Evolutionary conservation across 2,888 invertebrate species (phyloP).

Genomic region (Gisinianus flammeolus): DNA sequence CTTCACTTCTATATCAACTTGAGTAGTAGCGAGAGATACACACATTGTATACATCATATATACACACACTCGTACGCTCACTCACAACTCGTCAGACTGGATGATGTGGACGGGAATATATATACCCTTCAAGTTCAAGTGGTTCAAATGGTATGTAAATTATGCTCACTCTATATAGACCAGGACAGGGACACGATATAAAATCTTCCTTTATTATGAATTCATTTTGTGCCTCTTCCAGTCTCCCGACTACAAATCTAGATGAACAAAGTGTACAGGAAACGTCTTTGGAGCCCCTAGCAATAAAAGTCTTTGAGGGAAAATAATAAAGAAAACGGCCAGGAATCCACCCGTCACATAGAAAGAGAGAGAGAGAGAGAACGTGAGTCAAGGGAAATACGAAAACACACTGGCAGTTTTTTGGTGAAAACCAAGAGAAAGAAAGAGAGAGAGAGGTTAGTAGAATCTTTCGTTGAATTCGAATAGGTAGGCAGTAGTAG

Average conservation of each 20-base stretch:
- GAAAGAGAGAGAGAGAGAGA: slow-evolving; percentile 2
- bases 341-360: slow-evolving; percentile 7
- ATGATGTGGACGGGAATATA: too few relatives aligned
- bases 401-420: neutral
- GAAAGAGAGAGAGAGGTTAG: neutral
- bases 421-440: too few relatives aligned
- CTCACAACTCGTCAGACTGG: too few relatives aligned
- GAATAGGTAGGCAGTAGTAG: neutral
- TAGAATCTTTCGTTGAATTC: neutral
- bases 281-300: neutral
- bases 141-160: too few relatives aligned
- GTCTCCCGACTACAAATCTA: neutral
- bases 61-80: too few relatives aligned
- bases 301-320: neutral
- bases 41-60: too few relatives aligned
- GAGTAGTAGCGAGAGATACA: too few relatives aligned
- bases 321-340: neutral
- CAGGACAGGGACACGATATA: neutral
- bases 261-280: neutral
- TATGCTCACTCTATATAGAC: neutral
- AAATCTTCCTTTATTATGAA: neutral
- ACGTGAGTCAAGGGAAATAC: neutral
- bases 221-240: neutral
- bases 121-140: too few relatives aligned
- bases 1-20: too few relatives aligned